Evolutionary conservation across 2,113 vertebrate species (phyloP), one percentile per base, ranked within the genome.

Genomic region (Melozone crissalis): DNA sequence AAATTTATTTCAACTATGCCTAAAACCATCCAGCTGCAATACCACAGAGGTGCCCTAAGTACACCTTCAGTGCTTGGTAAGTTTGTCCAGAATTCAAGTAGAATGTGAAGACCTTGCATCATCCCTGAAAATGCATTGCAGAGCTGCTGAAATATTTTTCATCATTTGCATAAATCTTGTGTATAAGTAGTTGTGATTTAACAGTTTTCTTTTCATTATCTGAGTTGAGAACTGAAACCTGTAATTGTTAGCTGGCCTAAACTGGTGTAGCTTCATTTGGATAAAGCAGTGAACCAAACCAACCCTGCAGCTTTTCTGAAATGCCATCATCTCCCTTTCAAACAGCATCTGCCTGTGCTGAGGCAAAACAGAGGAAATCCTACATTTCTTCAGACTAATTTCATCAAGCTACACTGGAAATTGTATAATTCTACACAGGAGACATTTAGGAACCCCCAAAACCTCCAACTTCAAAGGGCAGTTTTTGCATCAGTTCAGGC

Each of bases 391-490:
- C 76, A 75, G 54, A 84, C 73, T 87, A 94, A 92, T 82, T 96
- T 85, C 69, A 61, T 95, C 93, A 77, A 95, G 15, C 47, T 58
- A 31, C 63, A 69, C 41, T 94, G 80, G 62, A 84, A 66, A 85
- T 69, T 22, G 68, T 5, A 5, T 67, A 65, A 57, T 52, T 23
- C 39, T 76, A 15, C 35, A 19, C 77, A 61, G 74, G 30, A 84
- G 59, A 71, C 63, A 46, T 85, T 91, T 27, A 88, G 82, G 67
- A 62, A 74, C 74, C 75, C 67, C 75, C 76, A 43, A 78, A 92
- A 75, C 47, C 49, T 93, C 77, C 65, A 37, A 90, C 93, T 91
- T 95, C 94, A 77, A 90, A 95, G 95, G 89, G 43, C 96, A 95
- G 72, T 84, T 97, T 96, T 61, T 81, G 89, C 72, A 81, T 93